phyloP scores from a whole-genome alignment of 2,113 vertebrate genomes.

The Phylloscopus whistleri region DNA sequence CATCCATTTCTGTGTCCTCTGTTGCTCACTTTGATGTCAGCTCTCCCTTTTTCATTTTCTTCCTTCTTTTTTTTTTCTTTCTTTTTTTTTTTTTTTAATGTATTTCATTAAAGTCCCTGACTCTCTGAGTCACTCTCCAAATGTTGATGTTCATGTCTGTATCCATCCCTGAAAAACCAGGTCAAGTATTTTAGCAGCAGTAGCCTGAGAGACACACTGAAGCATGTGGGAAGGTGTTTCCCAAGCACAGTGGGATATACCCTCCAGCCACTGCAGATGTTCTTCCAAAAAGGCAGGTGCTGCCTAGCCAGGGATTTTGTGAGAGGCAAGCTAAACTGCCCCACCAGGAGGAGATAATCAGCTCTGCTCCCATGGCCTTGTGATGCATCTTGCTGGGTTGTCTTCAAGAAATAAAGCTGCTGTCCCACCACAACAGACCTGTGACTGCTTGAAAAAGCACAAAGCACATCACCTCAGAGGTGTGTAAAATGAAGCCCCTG shows the following conservation, averaged over 20 bases:
- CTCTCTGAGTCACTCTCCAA: background rate
- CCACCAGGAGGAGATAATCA: background rate
- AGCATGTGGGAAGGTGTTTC: background rate
- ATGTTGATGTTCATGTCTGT: background rate
- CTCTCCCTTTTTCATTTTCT: background rate
- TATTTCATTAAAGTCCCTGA: background rate
- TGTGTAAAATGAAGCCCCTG: background rate
- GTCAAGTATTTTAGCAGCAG: background rate
- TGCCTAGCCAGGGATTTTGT: background rate
- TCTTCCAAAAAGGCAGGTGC: background rate
- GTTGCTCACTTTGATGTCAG: slow-evolving; percentile 19
- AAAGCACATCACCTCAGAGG: background rate
- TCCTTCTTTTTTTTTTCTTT: accelerated
- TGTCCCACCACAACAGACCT: background rate
- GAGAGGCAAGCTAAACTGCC: background rate
- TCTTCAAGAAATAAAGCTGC: background rate
- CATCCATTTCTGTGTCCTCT: background rate
- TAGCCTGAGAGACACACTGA: background rate
- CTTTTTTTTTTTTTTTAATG: background rate
- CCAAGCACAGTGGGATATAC: background rate
- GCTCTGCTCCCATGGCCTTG: background rate
- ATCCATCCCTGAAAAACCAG: background rate
- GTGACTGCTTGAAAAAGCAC: background rate
- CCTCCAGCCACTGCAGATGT: background rate
- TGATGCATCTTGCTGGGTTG: background rate